A percentile compares a stretch with the other conserved stretches of the same genome.
Evolutionary conservation across 2,113 vertebrate genomes (phyloP).

Genomic region (Diphyllodes magnificus): DNA sequence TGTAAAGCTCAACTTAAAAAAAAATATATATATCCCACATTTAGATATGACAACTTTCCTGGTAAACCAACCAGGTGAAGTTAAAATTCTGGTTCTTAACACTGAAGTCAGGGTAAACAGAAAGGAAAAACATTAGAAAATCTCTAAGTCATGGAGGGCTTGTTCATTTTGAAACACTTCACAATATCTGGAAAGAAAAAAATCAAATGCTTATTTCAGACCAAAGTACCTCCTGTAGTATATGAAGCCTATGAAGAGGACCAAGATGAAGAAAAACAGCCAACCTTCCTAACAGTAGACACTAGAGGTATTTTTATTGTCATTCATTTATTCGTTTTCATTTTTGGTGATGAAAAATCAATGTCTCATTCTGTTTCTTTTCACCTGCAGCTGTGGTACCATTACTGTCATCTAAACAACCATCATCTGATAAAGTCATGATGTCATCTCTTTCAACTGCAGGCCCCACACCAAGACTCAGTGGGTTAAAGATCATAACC

Average conservation of each 20-base stretch:
- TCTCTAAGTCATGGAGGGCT: neutral
- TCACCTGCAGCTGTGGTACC: neutral
- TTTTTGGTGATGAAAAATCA: slow-evolving; percentile 15
- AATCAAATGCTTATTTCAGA: slow-evolving; percentile 50
- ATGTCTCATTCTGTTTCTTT: neutral
- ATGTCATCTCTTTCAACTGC: slow-evolving; percentile 24
- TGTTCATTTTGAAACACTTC: neutral
- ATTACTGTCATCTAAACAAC: slow-evolving; percentile 20
- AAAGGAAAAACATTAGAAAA: neutral
- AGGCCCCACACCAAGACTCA: neutral
- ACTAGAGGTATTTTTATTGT: slow-evolving; percentile 36
- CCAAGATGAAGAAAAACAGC: neutral
- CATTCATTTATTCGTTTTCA: neutral
- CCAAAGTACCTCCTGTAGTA: neutral
- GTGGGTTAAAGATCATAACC: neutral
- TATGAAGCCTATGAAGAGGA: slow-evolving; percentile 32
- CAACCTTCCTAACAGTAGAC: neutral
- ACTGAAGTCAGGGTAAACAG: neutral
- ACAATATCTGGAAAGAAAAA: neutral
- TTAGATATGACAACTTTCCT: neutral
- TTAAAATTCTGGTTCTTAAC: neutral
- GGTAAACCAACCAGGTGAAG: neutral
- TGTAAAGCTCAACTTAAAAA: neutral
- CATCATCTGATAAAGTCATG: slow-evolving; percentile 31
- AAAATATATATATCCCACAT: neutral